Evolutionary conservation across 1,140 invertebrate species (phyloP).

Genomic region (Aphis gossypii): DNA sequence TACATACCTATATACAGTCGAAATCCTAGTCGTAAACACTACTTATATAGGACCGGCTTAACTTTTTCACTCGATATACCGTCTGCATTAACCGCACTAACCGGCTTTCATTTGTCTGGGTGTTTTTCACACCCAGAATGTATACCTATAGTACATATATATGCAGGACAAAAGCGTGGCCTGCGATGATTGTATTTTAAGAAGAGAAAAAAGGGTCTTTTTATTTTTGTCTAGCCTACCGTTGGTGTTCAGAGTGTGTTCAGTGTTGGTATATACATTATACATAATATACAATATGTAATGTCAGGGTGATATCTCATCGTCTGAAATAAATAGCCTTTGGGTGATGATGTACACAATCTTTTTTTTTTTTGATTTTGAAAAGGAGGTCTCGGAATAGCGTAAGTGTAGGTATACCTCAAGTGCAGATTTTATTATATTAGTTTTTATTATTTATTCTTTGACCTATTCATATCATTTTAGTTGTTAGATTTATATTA

Average conservation of each 20-base stretch:
- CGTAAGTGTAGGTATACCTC: neutral
- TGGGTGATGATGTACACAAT: neutral
- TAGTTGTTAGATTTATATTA: neutral
- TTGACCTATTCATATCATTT: neutral
- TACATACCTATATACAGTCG: neutral
- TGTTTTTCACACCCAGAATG: neutral
- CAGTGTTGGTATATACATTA: too few relatives aligned
- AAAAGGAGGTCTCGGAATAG: too few relatives aligned
- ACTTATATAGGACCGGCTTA: neutral
- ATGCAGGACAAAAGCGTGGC: neutral
- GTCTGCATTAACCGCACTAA: neutral
- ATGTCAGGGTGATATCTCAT: neutral
- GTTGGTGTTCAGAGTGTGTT: neutral
- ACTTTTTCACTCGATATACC: neutral
- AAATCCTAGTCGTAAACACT: constrained; percentile 5
- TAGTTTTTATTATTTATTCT: neutral
- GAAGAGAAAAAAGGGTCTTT: neutral
- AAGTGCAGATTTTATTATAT: neutral
- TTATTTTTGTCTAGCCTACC: neutral
- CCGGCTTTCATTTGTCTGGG: neutral
- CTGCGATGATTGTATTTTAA: neutral
- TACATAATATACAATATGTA: too few relatives aligned
- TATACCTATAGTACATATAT: neutral
- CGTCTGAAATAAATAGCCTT: neutral
- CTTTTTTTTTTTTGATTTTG: neutral